A percentile compares a stretch with the other conserved stretches of the same genome.
Conservation (phyloP, 2,888 invertebrate genomes). For the Erebia ligea region DNA sequence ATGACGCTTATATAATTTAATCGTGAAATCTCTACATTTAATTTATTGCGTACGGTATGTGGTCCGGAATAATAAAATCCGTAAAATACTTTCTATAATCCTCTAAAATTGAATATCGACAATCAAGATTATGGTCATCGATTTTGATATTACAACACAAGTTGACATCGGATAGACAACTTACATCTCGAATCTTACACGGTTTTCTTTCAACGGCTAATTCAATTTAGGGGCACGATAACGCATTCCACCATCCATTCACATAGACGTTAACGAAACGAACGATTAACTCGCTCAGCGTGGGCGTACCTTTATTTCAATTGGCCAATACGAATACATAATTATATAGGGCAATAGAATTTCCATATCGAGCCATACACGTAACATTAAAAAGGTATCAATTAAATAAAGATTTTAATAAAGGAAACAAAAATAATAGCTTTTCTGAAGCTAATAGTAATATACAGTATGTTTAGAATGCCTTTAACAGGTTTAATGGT, state of each 20-base stretch:
- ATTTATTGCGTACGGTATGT: too few relatives aligned
- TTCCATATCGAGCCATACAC: neutral
- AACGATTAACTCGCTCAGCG: conserved; percentile 69
- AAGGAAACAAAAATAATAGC: neutral
- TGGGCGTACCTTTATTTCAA: conserved; percentile 68
- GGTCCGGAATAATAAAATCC: neutral
- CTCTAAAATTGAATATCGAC: conserved; percentile 21
- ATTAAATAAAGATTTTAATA: conserved; percentile 12
- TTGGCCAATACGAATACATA: neutral
- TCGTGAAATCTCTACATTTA: too few relatives aligned
- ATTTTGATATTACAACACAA: conserved; percentile 31
- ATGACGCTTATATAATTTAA: too few relatives aligned
- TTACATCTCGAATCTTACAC: conserved; percentile 30
- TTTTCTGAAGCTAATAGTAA: neutral
- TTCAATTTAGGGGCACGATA: conserved; percentile 70
- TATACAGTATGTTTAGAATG: too few relatives aligned
- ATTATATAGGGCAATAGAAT: conserved; percentile 10
- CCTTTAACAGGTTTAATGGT: too few relatives aligned
- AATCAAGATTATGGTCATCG: conserved; percentile 20
- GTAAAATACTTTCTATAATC: conserved; percentile 13
- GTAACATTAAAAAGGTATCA: conserved; percentile 6
- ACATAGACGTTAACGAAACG: conserved; percentile 74
- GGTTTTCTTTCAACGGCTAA: conserved; percentile 32
- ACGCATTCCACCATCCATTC: conserved; percentile 69
- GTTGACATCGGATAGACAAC: conserved; percentile 41